Evolutionary conservation across 1,140 invertebrate genomes (phyloP).

Genomic region (Cydia fagiglandana): DNA sequence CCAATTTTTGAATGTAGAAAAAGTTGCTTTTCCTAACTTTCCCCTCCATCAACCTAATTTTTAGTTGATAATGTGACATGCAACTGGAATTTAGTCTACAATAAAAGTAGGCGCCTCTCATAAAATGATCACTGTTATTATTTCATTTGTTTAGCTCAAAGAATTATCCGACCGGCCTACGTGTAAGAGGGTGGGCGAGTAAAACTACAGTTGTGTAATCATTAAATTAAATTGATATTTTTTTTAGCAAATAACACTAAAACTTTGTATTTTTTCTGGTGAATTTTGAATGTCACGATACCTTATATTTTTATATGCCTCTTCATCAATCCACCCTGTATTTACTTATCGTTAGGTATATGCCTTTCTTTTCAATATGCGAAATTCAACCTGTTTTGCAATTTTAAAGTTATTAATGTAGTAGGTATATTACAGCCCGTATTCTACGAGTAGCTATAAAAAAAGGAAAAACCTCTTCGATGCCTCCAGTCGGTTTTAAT

Average conservation of each 20-base stretch:
- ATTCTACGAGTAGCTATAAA: no score
- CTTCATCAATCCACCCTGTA: no score
- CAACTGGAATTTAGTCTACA: neutral
- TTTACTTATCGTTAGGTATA: no score
- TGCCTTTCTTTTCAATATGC: no score
- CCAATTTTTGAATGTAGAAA: neutral
- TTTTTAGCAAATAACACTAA: neutral
- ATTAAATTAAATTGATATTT: neutral
- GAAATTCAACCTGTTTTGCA: no score
- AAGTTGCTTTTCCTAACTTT: neutral
- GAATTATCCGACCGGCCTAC: neutral
- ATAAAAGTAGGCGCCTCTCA: neutral
- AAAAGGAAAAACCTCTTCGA: no score
- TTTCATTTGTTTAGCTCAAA: neutral
- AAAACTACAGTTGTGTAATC: neutral
- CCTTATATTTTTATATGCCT: no score
- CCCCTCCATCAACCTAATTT: conserved; percentile 27
- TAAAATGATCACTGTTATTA: neutral
- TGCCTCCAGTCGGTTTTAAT: no score
- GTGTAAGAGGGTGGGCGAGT: no score
- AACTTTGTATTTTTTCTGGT: neutral
- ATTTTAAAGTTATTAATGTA: no score
- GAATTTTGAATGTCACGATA: no score
- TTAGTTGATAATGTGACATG: neutral
- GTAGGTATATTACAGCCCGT: no score